Evolutionary conservation across 92 coral and sea anemone genomes (phyloP).

Genomic region (Zoanthus solanderi): DNA sequence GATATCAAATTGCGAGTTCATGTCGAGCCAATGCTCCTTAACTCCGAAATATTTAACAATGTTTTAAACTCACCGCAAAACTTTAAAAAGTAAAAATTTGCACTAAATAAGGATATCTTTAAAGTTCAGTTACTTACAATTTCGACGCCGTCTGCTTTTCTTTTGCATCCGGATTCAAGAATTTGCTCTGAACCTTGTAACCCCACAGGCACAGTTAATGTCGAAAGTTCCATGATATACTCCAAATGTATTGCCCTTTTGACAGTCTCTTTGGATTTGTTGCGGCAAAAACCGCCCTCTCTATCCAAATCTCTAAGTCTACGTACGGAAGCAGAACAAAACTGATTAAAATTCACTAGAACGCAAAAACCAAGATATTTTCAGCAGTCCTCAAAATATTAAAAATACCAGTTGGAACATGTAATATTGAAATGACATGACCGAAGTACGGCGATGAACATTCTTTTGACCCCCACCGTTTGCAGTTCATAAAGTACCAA

Average conservation of each 20-base stretch:
- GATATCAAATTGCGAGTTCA: constrained; percentile 50
- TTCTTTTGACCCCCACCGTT: constrained; percentile 36
- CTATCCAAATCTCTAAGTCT: constrained; percentile 16
- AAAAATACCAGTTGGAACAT: constrained; percentile 52
- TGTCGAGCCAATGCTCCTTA: constrained; percentile 34
- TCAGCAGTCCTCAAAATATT: constrained; percentile 49
- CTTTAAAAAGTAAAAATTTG: not conserved
- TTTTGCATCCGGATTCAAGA: constrained; percentile 68
- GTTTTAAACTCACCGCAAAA: constrained; percentile 12
- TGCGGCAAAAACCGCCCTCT: not conserved
- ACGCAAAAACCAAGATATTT: constrained; percentile 49
- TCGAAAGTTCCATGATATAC: constrained; percentile 49
- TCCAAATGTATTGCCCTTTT: constrained; percentile 53
- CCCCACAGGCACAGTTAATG: constrained; percentile 38
- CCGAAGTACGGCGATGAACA: constrained; percentile 25
- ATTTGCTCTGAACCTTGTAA: constrained; percentile 65
- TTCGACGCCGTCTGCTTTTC: constrained; percentile 68
- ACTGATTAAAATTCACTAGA: constrained; percentile 43
- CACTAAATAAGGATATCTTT: constrained; percentile 18
- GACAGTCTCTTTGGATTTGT: constrained; percentile 26
- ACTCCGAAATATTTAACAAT: constrained; percentile 22
- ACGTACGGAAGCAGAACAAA: constrained; percentile 49
- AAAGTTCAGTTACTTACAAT: constrained; percentile 68
- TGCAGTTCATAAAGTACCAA: constrained; percentile 26
- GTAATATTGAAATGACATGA: constrained; percentile 32